A percentile compares a stretch with the other conserved stretches of the same genome.
Evolutionary conservation across 2,797 vertebrate genomes (phyloP).

Genomic region (Anabas testudineus): DNA sequence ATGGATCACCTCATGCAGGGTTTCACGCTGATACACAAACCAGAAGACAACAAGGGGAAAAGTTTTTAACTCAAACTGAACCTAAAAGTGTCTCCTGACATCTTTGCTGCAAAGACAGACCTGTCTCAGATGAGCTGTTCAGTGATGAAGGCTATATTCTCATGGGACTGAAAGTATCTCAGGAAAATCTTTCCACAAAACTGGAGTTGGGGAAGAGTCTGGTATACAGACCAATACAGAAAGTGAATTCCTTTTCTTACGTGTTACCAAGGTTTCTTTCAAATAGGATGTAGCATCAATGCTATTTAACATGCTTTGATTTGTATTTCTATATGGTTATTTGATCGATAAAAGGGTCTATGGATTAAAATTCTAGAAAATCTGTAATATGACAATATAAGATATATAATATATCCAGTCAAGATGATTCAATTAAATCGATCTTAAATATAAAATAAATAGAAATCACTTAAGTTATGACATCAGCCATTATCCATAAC

Average conservation of each 20-base stretch:
- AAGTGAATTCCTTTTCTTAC: not conserved
- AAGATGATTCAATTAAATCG: too few species aligned
- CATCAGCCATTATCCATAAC: too few species aligned
- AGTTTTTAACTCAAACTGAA: slow-evolving; percentile 26
- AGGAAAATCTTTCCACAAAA: not conserved
- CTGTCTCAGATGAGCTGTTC: not conserved
- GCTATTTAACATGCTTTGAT: too few species aligned
- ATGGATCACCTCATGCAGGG: slow-evolving; percentile 85
- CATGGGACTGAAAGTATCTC: not conserved
- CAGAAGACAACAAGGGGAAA: slow-evolving; percentile 15
- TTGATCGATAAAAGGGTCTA: too few species aligned
- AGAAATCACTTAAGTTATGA: too few species aligned
- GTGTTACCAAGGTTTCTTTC: not conserved
- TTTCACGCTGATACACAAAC: slow-evolving; percentile 83
- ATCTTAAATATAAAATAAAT: too few species aligned
- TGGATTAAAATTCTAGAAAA: too few species aligned
- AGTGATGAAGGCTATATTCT: not conserved
- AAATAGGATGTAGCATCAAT: too few species aligned
- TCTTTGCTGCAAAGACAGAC: not conserved
- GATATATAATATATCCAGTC: too few species aligned
- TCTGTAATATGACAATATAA: too few species aligned
- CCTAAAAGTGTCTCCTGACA: not conserved
- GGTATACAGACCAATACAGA: not conserved
- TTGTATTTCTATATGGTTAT: too few species aligned
- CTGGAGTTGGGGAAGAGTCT: not conserved